Evolutionary conservation across 23 tunicate species (phyloP).

Genomic region (Trididemnum nubilum): DNA sequence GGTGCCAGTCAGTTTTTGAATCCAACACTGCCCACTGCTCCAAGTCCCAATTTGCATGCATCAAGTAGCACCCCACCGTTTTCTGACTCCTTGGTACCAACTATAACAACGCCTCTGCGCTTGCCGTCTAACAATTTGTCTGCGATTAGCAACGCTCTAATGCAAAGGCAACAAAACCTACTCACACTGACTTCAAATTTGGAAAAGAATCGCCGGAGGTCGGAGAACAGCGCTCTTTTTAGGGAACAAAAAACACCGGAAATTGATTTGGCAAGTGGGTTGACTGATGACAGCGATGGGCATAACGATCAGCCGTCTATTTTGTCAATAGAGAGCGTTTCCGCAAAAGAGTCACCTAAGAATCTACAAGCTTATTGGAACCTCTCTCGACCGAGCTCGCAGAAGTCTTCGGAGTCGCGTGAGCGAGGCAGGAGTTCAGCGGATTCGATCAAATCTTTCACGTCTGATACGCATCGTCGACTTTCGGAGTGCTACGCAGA

Average conservation of each 20-base stretch:
- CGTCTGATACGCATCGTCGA: neutral
- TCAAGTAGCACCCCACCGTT: neutral
- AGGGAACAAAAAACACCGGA: neutral
- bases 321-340: conserved; percentile 22
- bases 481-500: neutral
- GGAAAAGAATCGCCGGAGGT: neutral
- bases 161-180: conserved; percentile 1
- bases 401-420: neutral
- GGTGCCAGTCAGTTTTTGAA: neutral
- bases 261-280: neutral
- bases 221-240: neutral
- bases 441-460: neutral
- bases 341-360: neutral
- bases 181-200: neutral
- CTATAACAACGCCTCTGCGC: neutral
- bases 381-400: conserved; percentile 2
- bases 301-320: conserved; percentile 9
- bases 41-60: neutral
- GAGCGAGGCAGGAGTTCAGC: neutral
- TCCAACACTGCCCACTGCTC: neutral
- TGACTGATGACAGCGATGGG: neutral
- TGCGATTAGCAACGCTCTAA: conserved; percentile 7
- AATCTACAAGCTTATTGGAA: conserved; percentile 1
- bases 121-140: conserved; percentile 14
- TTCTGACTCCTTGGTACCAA: neutral